Percentiles rank a stretch among this genome's conserved stretches.
Evolutionary conservation across 1,140 invertebrate genomes (phyloP).

Genomic region (Eufriesea mexicana): DNA sequence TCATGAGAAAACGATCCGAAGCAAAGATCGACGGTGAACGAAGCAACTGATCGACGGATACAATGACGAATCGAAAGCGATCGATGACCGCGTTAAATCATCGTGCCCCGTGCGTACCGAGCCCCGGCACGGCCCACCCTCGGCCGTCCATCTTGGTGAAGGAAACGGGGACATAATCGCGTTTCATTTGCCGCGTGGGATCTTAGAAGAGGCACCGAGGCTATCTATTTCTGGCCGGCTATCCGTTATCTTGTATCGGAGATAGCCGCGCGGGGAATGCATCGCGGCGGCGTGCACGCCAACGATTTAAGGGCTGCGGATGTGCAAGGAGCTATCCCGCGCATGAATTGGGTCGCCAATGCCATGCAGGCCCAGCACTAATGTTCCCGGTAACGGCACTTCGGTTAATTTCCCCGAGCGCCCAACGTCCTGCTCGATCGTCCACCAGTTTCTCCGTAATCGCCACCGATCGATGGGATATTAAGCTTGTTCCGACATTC

Average conservation of each 20-base stretch:
- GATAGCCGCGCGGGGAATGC: constrained; percentile 53
- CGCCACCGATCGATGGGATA: constrained; percentile 15
- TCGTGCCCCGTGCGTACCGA: constrained; percentile 22
- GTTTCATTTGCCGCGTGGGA: constrained; percentile 52
- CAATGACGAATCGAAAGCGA: not conserved
- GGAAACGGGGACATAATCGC: constrained; percentile 49
- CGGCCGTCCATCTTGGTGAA: constrained; percentile 18
- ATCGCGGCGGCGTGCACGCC: constrained; percentile 33
- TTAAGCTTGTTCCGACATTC: not conserved
- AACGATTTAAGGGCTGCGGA: constrained; percentile 56
- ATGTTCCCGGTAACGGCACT: constrained; percentile 51
- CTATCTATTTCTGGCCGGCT: constrained; percentile 46
- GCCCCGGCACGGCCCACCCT: not conserved
- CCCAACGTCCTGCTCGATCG: constrained; percentile 16
- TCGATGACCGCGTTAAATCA: constrained; percentile 17
- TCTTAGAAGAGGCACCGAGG: constrained; percentile 42
- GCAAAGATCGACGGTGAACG: no score
- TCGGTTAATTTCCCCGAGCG: constrained; percentile 54
- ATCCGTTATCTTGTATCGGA: constrained; percentile 57
- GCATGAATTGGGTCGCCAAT: constrained; percentile 54
- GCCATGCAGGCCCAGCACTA: constrained; percentile 39
- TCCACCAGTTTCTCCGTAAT: constrained; percentile 3
- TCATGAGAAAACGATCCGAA: no score
- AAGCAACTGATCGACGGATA: no score
- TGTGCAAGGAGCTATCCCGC: constrained; percentile 47